These are phyloP conservation scores for Halictus rubicundus DNA, from an alignment of 1,140 invertebrate genomes.

Conservation along the genomic window DNA sequence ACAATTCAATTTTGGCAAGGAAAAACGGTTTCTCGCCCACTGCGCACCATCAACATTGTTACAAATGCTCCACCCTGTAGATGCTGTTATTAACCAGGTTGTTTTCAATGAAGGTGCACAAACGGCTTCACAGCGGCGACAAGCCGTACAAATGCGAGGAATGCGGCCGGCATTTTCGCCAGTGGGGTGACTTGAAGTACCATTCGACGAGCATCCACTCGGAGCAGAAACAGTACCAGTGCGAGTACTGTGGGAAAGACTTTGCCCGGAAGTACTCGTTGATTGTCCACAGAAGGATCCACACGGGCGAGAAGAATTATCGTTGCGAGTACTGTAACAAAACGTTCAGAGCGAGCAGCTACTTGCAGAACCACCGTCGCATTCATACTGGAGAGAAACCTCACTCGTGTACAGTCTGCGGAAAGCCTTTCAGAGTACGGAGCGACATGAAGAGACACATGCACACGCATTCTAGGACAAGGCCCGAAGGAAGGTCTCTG, in stretches of 20 bases:
- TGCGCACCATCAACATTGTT: too few relatives aligned
- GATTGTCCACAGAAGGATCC: slow-evolving; percentile 94
- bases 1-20: too few relatives aligned
- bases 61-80: too few relatives aligned
- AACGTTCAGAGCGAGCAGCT: slow-evolving; percentile 91
- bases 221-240: slow-evolving; percentile 90
- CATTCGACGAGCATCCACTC: slow-evolving; percentile 94
- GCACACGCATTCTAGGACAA: slow-evolving; percentile 85
- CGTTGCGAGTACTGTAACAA: slow-evolving; percentile 92
- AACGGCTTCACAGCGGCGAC: slow-evolving; percentile 87
- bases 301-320: slow-evolving; percentile 94
- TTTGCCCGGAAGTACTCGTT: slow-evolving; percentile 96
- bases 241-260: slow-evolving; percentile 94
- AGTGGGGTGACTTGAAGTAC: slow-evolving; percentile 94
- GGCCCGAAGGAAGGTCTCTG: slow-evolving; percentile 55
- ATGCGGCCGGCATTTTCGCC: slow-evolving; percentile 89
- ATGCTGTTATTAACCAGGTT: background rate
- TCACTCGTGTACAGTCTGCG: slow-evolving; percentile 88
- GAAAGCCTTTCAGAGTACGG: slow-evolving; percentile 90
- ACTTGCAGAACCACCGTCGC: slow-evolving; percentile 91
- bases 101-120: slow-evolving; percentile 82
- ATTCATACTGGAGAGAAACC: slow-evolving; percentile 95
- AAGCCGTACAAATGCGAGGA: slow-evolving; percentile 90
- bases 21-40: too few relatives aligned
- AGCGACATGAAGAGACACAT: slow-evolving; percentile 95